Evolutionary conservation across 1,140 invertebrate species (phyloP).

Genomic region (Vollenhovia emeryi): DNA sequence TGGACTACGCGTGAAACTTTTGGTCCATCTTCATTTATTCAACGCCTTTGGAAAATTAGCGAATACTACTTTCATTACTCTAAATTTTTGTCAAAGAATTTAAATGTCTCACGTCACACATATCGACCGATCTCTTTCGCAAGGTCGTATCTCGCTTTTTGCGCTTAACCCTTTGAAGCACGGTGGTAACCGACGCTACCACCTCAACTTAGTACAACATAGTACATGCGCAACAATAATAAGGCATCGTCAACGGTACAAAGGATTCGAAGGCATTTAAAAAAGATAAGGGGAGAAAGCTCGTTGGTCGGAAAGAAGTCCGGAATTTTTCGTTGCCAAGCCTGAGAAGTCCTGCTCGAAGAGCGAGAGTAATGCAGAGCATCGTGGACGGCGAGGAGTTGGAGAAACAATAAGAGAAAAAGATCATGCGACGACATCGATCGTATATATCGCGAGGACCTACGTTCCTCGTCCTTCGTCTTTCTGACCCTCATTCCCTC

Average conservation of each 20-base stretch:
- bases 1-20: not conserved
- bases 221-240: not conserved
- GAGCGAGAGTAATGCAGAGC: constrained; percentile 44
- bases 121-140: too few species aligned
- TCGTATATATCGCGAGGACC: constrained; percentile 79
- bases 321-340: constrained; percentile 71
- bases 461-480: constrained; percentile 59
- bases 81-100: not conserved
- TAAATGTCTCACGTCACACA: not conserved
- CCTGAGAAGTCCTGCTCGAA: constrained; percentile 30
- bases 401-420: constrained; percentile 56
- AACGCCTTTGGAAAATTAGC: not conserved
- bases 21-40: not conserved
- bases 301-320: constrained; percentile 67
- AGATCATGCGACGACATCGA: constrained; percentile 72
- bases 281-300: constrained; percentile 35
- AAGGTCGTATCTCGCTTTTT: too few species aligned
- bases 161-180: too few species aligned
- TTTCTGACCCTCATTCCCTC: constrained; percentile 12
- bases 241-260: not conserved
- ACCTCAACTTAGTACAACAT: too few species aligned
- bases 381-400: constrained; percentile 68
- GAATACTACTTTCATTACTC: not conserved
- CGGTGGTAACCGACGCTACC: too few species aligned
- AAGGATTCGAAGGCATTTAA: not conserved